Base-by-base conservation (phyloP, 2,888 invertebrate genomes). In the Lasioglossum villosulum region DNA sequence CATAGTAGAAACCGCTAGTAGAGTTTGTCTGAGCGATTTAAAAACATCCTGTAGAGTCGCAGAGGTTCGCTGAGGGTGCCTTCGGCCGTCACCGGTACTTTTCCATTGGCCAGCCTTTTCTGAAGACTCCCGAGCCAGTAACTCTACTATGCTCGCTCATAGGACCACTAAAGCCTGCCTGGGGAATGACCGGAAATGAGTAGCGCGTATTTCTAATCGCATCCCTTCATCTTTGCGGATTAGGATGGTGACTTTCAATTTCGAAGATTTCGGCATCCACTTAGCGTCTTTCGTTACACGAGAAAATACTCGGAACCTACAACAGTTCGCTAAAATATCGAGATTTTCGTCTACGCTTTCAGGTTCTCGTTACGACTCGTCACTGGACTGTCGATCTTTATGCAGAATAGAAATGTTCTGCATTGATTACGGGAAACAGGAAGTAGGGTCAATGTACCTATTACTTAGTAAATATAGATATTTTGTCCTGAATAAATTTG, bases 111-210 rank as follows among this genome's bases (percentile, higher is more conserved):
- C 68, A 48, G 23, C 48, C 48, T 45, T 76, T 76, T 76, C 76
- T 48, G 48, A 76, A 68, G 48, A n/a, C 63, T 68, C 34, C 66
- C 76, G 14, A 66, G 66, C 34, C 48, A 48, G 34, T 45, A 68
- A 76, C 42, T 78, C 56, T n/a, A 45, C 56, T 72, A 63, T 72
- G 48, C 71, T 63, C 76, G 66, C 76, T 30, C 48, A 19, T 68
- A 34, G 76, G 68, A 68, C 68, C 34, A n/a, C 48, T 76, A 42
- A 48, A 68, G n/a, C n/a, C 34, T 19, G 45, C 48, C 48, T 4
- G 23, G 48, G 76, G 76, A 66, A 76, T 68, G 48, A 76, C 68
- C 76, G 48, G 45, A 68, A 76, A 30, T 76, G 76, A 68, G 68
- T 48, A 37, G 30, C 68, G 34, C 42, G 30, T 66, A 42, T 66